Conservation (phyloP, 2,113 vertebrate genomes). For the Callithrix jacchus region DNA sequence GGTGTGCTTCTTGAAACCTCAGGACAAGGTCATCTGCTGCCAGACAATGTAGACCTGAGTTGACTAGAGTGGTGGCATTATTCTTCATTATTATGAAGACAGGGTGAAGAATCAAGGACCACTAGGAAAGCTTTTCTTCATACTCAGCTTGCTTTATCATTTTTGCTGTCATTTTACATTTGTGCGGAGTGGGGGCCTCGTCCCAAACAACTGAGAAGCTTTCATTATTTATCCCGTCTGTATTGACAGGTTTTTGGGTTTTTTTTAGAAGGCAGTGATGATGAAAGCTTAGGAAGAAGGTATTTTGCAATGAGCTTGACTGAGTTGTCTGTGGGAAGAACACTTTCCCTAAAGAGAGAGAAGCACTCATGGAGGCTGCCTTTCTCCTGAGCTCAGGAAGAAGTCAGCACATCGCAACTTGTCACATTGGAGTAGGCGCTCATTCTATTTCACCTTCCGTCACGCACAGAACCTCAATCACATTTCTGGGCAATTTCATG, state of each 20-base stretch:
- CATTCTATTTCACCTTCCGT: neutral
- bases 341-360: neutral
- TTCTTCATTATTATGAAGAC: no score
- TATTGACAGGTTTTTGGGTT: neutral
- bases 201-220: neutral
- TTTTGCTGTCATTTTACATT: neutral
- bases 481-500: neutral
- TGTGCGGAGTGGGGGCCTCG: fast-evolving
- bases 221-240: neutral
- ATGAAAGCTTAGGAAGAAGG: neutral
- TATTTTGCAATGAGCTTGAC: neutral
- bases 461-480: fast-evolving
- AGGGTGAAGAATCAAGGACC: neutral
- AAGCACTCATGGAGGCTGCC: neutral
- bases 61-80: neutral
- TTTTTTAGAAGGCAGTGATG: neutral
- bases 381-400: neutral
- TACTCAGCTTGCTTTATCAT: neutral
- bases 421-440: neutral
- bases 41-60: neutral
- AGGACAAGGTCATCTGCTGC: neutral
- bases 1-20: neutral
- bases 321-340: neutral
- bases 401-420: neutral
- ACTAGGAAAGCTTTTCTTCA: neutral